phyloP scores from a whole-genome alignment of 2,113 vertebrate species.

The Ibidorhyncha struthersii region DNA sequence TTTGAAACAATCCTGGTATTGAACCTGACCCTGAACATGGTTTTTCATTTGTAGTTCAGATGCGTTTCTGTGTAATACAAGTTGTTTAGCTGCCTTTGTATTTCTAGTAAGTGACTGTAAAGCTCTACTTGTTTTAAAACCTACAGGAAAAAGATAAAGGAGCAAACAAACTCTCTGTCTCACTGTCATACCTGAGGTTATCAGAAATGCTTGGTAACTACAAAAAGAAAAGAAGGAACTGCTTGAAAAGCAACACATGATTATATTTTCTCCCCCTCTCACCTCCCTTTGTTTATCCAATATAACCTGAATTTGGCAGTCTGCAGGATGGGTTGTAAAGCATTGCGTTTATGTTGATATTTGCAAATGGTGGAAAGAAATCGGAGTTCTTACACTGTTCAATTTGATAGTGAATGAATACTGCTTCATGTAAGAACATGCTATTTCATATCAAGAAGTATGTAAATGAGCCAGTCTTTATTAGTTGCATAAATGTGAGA shows the following conservation, averaged over 20 bases:
- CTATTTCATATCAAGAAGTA: background rate
- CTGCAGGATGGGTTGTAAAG: background rate
- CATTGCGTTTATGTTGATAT: background rate
- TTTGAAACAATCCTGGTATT: background rate
- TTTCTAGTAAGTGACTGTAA: background rate
- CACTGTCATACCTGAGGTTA: background rate
- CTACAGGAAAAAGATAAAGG: background rate
- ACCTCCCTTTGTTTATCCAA: background rate
- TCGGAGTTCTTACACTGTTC: background rate
- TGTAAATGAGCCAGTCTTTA: background rate
- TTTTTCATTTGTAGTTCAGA: background rate
- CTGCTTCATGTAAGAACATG: background rate
- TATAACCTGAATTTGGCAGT: background rate
- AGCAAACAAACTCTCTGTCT: background rate
- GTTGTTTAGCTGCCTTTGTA: background rate
- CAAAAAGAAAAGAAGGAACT: background rate
- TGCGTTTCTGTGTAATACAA: background rate
- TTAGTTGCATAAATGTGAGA: background rate
- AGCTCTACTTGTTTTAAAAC: background rate
- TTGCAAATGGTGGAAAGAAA: background rate
- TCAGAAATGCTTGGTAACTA: background rate
- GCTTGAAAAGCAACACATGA: background rate
- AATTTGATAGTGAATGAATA: background rate
- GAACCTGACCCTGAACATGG: background rate
- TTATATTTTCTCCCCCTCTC: background rate